These are phyloP conservation scores for Serilophus lunatus DNA, from an alignment of 2,113 vertebrate species.

Conservation along the genomic window DNA sequence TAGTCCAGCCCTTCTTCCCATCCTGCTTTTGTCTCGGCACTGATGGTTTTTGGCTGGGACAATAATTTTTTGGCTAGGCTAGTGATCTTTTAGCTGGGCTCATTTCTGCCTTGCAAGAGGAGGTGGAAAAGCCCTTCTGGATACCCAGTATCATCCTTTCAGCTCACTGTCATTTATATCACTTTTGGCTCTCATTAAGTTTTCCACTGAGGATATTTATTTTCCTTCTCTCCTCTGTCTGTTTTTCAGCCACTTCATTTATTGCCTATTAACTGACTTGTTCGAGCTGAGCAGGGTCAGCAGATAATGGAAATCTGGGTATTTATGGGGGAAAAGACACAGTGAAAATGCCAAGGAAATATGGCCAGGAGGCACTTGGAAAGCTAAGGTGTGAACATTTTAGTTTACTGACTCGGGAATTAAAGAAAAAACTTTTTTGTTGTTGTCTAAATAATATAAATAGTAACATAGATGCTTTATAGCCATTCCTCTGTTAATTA, in stretches of 20 bases:
- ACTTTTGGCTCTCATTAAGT: too few species aligned
- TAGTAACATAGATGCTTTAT: not conserved
- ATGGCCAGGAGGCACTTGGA: not conserved
- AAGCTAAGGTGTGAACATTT: not conserved
- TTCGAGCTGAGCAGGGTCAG: not conserved
- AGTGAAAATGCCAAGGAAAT: not conserved
- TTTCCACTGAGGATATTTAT: not conserved
- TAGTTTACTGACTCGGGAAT: not conserved
- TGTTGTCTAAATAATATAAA: not conserved
- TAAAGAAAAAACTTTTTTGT: not conserved
- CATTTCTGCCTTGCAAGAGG: not conserved
- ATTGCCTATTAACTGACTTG: not conserved
- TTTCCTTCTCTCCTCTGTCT: not conserved
- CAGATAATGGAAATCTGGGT: not conserved
- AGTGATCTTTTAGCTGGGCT: not conserved
- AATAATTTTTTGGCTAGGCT: not conserved
- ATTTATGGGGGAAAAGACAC: not conserved
- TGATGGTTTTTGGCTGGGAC: not conserved
- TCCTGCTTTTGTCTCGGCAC: fast-evolving
- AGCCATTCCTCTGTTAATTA: not conserved
- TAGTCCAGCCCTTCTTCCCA: not conserved
- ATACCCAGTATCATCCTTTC: not conserved
- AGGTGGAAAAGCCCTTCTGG: not conserved
- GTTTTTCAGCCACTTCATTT: not conserved
- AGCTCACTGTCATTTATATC: not conserved